Evolutionary conservation across 2,797 vertebrate genomes (phyloP), one percentile per base, ranked within the genome.

Genomic region (Siniperca obscura): DNA sequence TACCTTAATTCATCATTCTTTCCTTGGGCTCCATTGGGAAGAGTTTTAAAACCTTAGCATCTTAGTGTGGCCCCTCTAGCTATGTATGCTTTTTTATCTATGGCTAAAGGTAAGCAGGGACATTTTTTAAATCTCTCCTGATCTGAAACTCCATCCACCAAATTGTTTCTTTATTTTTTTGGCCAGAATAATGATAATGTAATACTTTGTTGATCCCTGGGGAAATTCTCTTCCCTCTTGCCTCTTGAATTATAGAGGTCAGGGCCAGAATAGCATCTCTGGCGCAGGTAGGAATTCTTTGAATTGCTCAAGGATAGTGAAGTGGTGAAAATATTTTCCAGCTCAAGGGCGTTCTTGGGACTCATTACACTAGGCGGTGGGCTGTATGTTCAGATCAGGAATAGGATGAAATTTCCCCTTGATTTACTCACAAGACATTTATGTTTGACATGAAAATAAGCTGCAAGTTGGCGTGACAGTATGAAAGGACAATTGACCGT

Each of bases 181-280:
- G 19, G 12, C 21, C 25, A 42, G 27, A 74, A 74, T 80, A 76
- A 85, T 67, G 55, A 68, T 46, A 78, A 80, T 76, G 34, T 78
- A 67, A 86, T 74, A 59, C 74, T 80, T 80, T 89, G 85, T 87
- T 87, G 82, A 93, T 92, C 86, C 87, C 74, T 1, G 57, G 68
- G 80, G 89, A 87, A 86, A 83, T 78, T 86, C 65, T 76, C 64
- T 77, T 74, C 61, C 78, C 57, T 74, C 62, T 78, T 27, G 21
- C 81, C 69, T 82, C 61, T 66, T 44, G 16, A 73, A 86, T 83
- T 84, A 83, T 80, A 78, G 68, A 88, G 85, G 82, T 86, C 79
- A 78, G 42, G 44, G 42, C 71, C 42, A 64, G 36, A 78, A 3
- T 71, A 77, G 71, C 50, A 36, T 82, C 74, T 74, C 70, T 13